These are phyloP conservation scores for Matsumyia berberina DNA, from an alignment of 2,888 invertebrate species.

Conservation along the genomic window DNA sequence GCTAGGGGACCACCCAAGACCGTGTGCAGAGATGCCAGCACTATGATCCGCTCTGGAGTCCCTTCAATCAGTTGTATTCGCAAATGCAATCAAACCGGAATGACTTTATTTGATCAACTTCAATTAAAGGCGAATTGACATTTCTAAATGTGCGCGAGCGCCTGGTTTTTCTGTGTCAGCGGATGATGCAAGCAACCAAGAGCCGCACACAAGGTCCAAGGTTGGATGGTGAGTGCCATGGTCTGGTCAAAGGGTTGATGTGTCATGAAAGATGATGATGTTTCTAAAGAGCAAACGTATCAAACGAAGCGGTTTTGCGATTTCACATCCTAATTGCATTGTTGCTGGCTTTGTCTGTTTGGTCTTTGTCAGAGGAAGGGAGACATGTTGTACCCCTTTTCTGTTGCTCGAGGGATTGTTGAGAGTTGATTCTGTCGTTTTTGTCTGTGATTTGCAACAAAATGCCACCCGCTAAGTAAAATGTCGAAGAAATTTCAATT, in stretches of 20 bases:
- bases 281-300: constrained; percentile 1
- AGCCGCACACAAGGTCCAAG: constrained; percentile 44
- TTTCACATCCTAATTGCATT: constrained; percentile 41
- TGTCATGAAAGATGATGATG: constrained; percentile 40
- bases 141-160: constrained; percentile 3
- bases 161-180: constrained; percentile 9
- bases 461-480: constrained; percentile 71
- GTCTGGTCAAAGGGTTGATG: constrained; percentile 64
- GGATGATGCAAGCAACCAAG: constrained; percentile 49
- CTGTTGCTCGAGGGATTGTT: constrained; percentile 29
- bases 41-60: constrained; percentile 55
- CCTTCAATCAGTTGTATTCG: constrained; percentile 74
- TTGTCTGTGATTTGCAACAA: constrained; percentile 38
- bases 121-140: constrained; percentile 58
- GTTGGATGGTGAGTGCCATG: constrained; percentile 50
- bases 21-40: constrained; percentile 1
- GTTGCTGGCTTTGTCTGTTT: constrained; percentile 19
- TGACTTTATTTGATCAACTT: constrained; percentile 76
- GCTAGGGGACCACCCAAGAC: constrained; percentile 59
- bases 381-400: constrained; percentile 66
- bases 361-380: constrained; percentile 21
- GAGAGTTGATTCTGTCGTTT: constrained; percentile 20
- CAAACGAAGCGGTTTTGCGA: constrained; percentile 13
- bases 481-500: constrained; percentile 65
- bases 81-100: constrained; percentile 70